Evolutionary conservation across 1,140 invertebrate species (phyloP), one percentile per base, ranked within the genome.

Genomic region (Apis florea): DNA sequence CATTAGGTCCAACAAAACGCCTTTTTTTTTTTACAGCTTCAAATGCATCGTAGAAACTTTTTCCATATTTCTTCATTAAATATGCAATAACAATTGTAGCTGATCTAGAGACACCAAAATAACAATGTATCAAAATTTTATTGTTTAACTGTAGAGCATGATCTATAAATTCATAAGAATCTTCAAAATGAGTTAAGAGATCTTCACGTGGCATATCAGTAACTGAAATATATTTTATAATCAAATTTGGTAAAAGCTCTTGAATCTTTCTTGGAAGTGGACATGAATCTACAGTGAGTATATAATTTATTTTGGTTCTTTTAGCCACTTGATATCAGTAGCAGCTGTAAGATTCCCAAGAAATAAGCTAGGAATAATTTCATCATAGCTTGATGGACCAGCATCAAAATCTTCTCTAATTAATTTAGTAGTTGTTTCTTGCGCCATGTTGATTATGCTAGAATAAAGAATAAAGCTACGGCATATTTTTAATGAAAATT

Each of bases 101-200:
- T 87, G 97, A 98, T 78, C 97, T 94, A 4, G 97, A 98, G n/a
- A 98, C 96, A 26, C 97, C 97, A 90, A 96, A 97, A 89, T 97
- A 97, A 92, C 97, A 98, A 89, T 98, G 97, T 1, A 98, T 96
- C 17, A 98, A 92, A 9, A 97, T 94, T 83, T 92, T 95, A 24
- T 96, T 95, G 53, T 94, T 93, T 67, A 93, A 89, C 10, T 92
- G 88, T 59, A 95, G 87, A 15, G 95, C 95, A 31, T 94, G 90
- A 74, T 94, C 94, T 54, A 98, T 97, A 86, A 97, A 98, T 6
- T 96, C 92, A 91, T 95, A 95, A 31, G 96, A 95, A 63, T 96
- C 95, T 86, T 96, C 96, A 84, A 98, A 95, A 88, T 97, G 95
- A 82, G 94, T 96, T n/a, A 98, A 94, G 17, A 98, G 91, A 91